Percentiles rank a stretch among this genome's conserved stretches.
These are phyloP conservation scores for Pinna nobilis DNA, from an alignment of 1,140 invertebrate species.

Conservation along the genomic window DNA sequence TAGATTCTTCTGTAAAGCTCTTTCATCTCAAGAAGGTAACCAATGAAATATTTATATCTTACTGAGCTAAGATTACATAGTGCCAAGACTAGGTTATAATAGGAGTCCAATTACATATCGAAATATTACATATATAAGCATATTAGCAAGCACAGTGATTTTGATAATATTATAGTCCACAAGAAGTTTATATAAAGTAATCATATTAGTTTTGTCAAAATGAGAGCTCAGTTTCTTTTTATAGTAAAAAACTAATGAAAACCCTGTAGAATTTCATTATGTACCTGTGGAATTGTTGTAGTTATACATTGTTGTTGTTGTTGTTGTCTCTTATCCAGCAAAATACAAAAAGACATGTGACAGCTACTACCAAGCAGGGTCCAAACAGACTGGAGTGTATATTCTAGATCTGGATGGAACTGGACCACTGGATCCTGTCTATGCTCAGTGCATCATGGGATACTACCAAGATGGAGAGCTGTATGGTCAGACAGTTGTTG, in stretches of 20 bases:
- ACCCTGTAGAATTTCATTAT: not conserved
- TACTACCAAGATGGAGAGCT: conserved; percentile 81
- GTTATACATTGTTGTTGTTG: not conserved
- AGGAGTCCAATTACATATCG: no score
- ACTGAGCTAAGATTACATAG: no score
- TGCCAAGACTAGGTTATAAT: no score
- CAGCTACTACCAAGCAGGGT: conserved; percentile 88
- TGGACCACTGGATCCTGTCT: conserved; percentile 90
- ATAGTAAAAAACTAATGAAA: not conserved
- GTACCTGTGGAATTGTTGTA: not conserved
- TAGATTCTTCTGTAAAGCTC: not conserved
- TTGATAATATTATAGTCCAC: no score
- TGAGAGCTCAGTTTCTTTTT: not conserved
- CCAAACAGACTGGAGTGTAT: conserved; percentile 91
- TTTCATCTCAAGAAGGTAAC: not conserved
- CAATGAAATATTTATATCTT: no score
- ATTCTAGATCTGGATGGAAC: conserved; percentile 94
- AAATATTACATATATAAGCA: no score
- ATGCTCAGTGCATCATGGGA: conserved; percentile 91
- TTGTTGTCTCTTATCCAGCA: conserved; percentile 77
- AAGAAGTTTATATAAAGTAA: no score
- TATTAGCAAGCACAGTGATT: no score
- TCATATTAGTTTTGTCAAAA: not conserved
- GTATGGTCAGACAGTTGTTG: conserved; percentile 91
- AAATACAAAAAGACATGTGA: conserved; percentile 93